A percentile compares a stretch with the other conserved stretches of the same genome.
Evolutionary conservation across 2,888 invertebrate genomes (phyloP).

Genomic region (Pimpla rufipes): DNA sequence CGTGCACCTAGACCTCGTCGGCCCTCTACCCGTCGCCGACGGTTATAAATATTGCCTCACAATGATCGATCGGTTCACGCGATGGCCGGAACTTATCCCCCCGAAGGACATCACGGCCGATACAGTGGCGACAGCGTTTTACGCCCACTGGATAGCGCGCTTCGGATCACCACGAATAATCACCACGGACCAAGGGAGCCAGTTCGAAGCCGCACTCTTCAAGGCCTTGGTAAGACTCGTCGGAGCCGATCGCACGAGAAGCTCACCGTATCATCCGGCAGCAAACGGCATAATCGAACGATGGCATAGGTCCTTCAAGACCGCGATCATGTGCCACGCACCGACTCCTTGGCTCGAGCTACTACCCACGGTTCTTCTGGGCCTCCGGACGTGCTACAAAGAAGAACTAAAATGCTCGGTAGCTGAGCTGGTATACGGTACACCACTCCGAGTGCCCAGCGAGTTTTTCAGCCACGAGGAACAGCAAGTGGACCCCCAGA

Average conservation of each 20-base stretch:
- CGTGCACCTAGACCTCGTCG: neutral
- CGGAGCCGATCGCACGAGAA: conserved; percentile 70
- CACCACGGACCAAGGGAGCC: conserved; percentile 80
- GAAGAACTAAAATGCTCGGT: conserved; percentile 13
- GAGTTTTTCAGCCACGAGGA: conserved; percentile 41
- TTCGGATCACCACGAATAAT: conserved; percentile 58
- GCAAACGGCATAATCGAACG: conserved; percentile 83
- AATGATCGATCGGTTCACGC: conserved; percentile 2
- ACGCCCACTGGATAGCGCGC: neutral
- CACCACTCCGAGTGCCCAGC: conserved; percentile 13
- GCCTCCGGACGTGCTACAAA: conserved; percentile 72
- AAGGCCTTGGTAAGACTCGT: conserved; percentile 66
- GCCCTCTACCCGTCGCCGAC: neutral
- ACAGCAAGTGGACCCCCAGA: neutral
- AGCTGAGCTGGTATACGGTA: conserved; percentile 41
- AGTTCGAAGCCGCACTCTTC: conserved; percentile 77
- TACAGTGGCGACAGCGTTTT: neutral
- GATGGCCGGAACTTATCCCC: neutral
- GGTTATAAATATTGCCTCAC: neutral
- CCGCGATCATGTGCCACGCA: conserved; percentile 77
- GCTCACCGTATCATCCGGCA: conserved; percentile 80
- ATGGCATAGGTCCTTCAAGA: conserved; percentile 82
- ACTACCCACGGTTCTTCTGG: conserved; percentile 75
- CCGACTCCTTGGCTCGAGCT: neutral
- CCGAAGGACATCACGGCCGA: neutral